phyloP scores from a whole-genome alignment of 2,113 vertebrate genomes.

The Psittacula cyanocephala region DNA sequence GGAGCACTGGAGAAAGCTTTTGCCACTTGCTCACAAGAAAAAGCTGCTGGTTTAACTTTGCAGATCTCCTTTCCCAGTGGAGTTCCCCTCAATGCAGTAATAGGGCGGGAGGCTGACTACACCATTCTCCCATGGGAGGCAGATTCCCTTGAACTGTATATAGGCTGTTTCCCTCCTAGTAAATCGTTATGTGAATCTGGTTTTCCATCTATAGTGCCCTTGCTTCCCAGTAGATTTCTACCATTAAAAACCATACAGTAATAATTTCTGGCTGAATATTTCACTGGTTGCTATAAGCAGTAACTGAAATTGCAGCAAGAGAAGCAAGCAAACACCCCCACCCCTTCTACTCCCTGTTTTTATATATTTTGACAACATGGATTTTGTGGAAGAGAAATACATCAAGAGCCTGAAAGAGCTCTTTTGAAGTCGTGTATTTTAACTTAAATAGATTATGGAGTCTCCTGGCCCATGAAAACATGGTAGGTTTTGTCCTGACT shows the following conservation, averaged over 20 bases:
- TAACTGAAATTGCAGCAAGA: neutral
- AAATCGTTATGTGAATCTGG: neutral
- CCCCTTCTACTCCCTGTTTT: neutral
- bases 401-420: neutral
- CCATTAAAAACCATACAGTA: neutral
- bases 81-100: accelerated
- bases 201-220: neutral
- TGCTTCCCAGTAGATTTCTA: neutral
- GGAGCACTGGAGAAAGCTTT: neutral
- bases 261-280: neutral
- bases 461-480: neutral
- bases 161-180: neutral
- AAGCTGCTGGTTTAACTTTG: neutral
- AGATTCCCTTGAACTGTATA: neutral
- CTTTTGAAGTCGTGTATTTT: neutral
- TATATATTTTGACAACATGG: neutral
- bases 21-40: neutral
- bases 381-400: neutral
- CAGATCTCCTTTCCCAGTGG: neutral
- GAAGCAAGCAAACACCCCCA: neutral
- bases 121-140: neutral
- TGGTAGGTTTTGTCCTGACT: accelerated
- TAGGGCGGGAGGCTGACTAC: neutral
- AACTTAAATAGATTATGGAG: accelerated
- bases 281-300: neutral